Evolutionary conservation across 2,797 vertebrate genomes (phyloP), one percentile per base, ranked within the genome.

Genomic region (Mustela erminea): DNA sequence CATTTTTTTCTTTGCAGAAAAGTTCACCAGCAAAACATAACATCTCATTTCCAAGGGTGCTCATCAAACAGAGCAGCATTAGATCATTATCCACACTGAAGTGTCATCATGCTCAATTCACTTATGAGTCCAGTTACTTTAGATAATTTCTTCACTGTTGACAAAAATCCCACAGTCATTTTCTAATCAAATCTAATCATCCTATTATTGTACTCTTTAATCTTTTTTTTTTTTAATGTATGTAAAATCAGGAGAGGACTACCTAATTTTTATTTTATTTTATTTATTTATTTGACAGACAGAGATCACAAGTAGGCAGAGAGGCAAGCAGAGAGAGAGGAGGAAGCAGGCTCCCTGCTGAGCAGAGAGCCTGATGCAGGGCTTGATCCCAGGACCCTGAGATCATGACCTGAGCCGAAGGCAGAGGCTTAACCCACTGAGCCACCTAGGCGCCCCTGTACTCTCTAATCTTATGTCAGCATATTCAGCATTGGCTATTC

Each of bases 161-260:
- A 96, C 92, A 96, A 96, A 80, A 97, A 91, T 58, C 62, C 74
- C 82, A 82, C 43, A 60, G 77, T 70, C 87, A 58, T 97, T 95
- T 96, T 90, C 87, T 84, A 93, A 96, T 89, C 82, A 97, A 94
- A 89, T 84, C 52, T 86, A 97, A 97, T 97, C 82, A 84, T 74
- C 27, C 74, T 82, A 52, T 96, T 96, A 91, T 74, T 92, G 23
- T 88, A 86, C 82, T 84, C 54, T 80, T 32, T 91, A 92, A 90
- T 89, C 43, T 78, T 90, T 38, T 41, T 41, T 41, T 41, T 41
- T 41, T 41, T 41, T 41, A 41, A 41, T 4, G 4, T 41, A 41
- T 41, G 38, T 41, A 41, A 41, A 41, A 41, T 41, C 38, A 38
- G 38, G 38, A 41, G 38, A 41, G 5, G 38, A 41, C 38, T 41